phyloP scores from a whole-genome alignment of 2,113 vertebrate genomes.

The Aptenodytes patagonicus region DNA sequence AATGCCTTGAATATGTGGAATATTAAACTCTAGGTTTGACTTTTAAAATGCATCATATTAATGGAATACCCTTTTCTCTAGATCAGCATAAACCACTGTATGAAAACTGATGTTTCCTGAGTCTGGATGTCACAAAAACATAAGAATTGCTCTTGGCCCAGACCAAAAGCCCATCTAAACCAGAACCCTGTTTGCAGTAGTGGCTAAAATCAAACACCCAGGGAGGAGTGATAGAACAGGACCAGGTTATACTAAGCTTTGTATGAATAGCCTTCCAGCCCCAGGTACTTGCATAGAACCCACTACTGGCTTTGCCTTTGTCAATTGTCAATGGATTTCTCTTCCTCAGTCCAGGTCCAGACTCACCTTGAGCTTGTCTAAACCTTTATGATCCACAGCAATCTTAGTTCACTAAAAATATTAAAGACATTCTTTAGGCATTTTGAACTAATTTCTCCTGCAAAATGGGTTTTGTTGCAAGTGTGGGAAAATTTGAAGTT shows the following conservation, averaged over 20 bases:
- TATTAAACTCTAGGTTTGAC: neutral
- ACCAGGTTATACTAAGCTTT: neutral
- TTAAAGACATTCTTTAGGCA: neutral
- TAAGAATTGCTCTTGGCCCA: neutral
- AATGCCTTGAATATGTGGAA: neutral
- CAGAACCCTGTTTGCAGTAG: neutral
- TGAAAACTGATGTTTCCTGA: neutral
- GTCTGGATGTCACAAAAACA: neutral
- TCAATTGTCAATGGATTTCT: neutral
- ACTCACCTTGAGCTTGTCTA: neutral
- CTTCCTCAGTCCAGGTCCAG: neutral
- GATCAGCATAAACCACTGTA: neutral
- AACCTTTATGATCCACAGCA: neutral
- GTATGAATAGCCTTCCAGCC: neutral
- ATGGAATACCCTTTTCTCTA: neutral
- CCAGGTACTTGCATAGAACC: neutral
- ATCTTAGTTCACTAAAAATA: neutral
- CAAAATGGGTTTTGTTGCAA: neutral
- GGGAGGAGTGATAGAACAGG: neutral
- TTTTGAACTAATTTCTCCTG: neutral
- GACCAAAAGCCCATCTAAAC: neutral
- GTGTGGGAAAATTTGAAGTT: neutral
- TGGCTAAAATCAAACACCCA: neutral
- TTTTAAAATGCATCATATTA: neutral
- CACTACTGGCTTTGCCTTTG: neutral